These are phyloP conservation scores for Druon quercuslanigerum DNA, from an alignment of 1,140 invertebrate species.

Conservation along the genomic window DNA sequence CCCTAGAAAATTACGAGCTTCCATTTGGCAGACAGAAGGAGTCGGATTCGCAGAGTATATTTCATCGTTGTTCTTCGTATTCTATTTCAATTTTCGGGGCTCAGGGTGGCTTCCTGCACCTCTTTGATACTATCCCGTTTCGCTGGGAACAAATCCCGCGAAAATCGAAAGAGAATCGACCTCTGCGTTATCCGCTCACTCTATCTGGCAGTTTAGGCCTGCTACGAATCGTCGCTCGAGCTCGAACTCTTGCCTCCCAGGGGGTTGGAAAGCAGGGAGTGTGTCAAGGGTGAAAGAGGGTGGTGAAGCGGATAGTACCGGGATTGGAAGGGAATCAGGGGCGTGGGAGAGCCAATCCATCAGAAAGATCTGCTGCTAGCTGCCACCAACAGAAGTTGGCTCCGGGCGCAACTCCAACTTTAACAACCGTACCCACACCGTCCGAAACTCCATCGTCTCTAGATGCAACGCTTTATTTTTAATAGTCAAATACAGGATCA, in stretches of 20 bases:
- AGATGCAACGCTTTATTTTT: slow-evolving; percentile 54
- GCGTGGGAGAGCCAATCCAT: slow-evolving; percentile 68
- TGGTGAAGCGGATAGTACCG: slow-evolving; percentile 44
- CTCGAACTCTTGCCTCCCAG: too few species aligned
- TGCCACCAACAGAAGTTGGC: slow-evolving; percentile 65
- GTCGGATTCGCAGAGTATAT: slow-evolving; percentile 51
- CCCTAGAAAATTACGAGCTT: slow-evolving; percentile 52
- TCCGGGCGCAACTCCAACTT: slow-evolving; percentile 59
- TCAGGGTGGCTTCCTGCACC: slow-evolving; percentile 51
- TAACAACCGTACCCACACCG: slow-evolving; percentile 48
- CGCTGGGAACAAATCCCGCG: slow-evolving; percentile 45
- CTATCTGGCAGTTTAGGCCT: slow-evolving; percentile 31
- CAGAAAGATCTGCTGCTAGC: slow-evolving; percentile 64
- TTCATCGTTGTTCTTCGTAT: slow-evolving; percentile 59
- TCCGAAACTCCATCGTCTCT: slow-evolving; percentile 49
- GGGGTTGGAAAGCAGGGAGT: slow-evolving; percentile 39
- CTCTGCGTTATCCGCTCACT: slow-evolving; percentile 32
- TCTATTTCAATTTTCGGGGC: slow-evolving; percentile 65
- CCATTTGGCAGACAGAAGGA: slow-evolving; percentile 48
- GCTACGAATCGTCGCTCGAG: background rate
- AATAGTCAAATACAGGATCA: slow-evolving; percentile 63
- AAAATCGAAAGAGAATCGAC: slow-evolving; percentile 58
- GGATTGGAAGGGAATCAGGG: slow-evolving; percentile 50
- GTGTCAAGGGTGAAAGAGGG: slow-evolving; percentile 35
- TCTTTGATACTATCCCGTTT: slow-evolving; percentile 46